Conservation (phyloP, 2,797 vertebrate genomes). For the Halcyon badia region DNA sequence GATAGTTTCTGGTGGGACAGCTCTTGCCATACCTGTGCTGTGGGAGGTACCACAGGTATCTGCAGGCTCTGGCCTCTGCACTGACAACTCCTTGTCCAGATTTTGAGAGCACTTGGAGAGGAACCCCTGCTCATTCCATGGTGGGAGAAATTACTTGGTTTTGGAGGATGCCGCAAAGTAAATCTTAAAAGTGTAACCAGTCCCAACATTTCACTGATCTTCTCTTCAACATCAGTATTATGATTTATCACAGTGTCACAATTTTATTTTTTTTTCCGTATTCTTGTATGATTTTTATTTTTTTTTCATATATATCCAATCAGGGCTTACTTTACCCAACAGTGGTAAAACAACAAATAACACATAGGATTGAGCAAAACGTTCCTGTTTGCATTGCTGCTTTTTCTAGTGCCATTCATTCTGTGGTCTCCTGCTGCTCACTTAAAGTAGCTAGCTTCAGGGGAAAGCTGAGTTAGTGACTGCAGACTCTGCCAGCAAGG, state of each 20-base stretch:
- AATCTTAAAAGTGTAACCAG: rapidly evolving
- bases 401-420: background rate
- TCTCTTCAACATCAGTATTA: background rate
- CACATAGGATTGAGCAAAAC: background rate
- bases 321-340: background rate
- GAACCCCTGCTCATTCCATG: rapidly evolving
- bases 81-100: background rate
- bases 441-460: background rate
- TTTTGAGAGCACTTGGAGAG: background rate
- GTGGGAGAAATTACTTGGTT: background rate
- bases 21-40: background rate
- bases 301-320: background rate
- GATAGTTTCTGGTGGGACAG: background rate
- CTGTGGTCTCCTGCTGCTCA: background rate
- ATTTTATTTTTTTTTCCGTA: background rate
- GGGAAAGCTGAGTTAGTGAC: background rate
- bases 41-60: background rate
- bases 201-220: background rate
- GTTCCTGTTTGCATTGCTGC: background rate
- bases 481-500: background rate
- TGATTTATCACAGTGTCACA: background rate
- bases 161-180: background rate
- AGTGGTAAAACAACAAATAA: background rate
- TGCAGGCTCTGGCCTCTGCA: background rate
- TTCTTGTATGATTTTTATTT: background rate